Evolutionary conservation across 2,113 vertebrate genomes (phyloP).

Genomic region (Isurus oxyrinchus): DNA sequence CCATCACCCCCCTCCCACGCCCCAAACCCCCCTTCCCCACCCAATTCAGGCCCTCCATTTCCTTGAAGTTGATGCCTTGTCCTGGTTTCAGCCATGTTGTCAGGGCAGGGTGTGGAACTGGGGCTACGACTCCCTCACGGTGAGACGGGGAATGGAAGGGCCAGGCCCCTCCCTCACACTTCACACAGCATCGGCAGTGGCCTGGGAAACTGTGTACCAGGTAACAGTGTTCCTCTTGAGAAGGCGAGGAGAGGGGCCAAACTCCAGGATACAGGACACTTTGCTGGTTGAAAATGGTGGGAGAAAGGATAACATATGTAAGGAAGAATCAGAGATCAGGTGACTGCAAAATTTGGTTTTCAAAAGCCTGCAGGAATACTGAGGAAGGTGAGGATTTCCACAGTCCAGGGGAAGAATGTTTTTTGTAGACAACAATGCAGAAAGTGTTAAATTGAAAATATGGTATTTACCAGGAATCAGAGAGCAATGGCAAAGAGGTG

Average conservation of each 20-base stretch:
- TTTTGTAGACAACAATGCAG: no score
- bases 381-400: not conserved
- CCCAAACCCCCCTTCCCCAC: no score
- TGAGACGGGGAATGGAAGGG: not conserved
- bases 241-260: not conserved
- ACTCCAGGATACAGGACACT: not conserved
- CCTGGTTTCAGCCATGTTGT: no score
- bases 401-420: not conserved
- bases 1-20: no score
- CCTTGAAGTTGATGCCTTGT: no score
- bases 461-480: no score
- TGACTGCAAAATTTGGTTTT: not conserved
- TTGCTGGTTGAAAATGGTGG: not conserved
- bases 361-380: not conserved
- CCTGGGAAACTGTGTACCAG: not conserved
- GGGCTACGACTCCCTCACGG: no score
- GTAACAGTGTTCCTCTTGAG: not conserved
- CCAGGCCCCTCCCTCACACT: not conserved
- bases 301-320: not conserved
- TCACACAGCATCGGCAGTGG: not conserved
- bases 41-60: no score
- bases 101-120: no score
- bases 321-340: not conserved
- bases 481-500: no score
- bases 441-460: no score